These are phyloP conservation scores for Saturnia japonica DNA, from an alignment of 2,888 invertebrate species.

Conservation along the genomic window DNA sequence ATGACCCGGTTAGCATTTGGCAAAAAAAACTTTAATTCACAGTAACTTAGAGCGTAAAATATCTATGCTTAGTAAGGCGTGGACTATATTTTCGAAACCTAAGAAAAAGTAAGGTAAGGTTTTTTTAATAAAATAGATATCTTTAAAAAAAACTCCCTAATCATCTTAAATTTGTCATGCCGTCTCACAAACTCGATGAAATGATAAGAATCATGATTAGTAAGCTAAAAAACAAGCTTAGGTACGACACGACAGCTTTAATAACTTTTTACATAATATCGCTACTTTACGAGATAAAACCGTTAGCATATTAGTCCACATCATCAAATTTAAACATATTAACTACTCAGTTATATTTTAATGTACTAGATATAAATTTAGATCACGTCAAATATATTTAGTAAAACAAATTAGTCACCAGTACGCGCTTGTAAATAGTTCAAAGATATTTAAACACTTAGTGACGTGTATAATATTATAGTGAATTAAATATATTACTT, in stretches of 20 bases:
- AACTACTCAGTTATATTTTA: constrained; percentile 26
- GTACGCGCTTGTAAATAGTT: constrained; percentile 49
- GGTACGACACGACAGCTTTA: neutral
- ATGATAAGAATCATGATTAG: neutral
- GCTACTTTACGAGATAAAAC: neutral
- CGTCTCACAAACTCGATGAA: neutral
- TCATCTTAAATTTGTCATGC: neutral
- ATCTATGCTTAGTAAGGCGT: too few relatives aligned
- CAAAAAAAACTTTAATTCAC: too few relatives aligned
- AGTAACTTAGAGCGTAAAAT: too few relatives aligned
- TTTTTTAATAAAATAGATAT: too few relatives aligned
- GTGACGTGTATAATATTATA: constrained; percentile 14
- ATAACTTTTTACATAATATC: neutral
- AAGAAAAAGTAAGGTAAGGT: too few relatives aligned
- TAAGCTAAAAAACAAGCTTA: neutral
- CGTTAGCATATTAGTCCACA: neutral
- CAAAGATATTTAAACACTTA: constrained; percentile 39
- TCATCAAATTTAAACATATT: neutral
- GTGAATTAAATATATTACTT: constrained; percentile 16
- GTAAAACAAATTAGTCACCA: constrained; percentile 52
- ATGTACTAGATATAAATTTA: constrained; percentile 35
- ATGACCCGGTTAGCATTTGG: too few relatives aligned
- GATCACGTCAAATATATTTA: constrained; percentile 41
- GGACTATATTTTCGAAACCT: too few relatives aligned
- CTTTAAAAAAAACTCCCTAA: neutral